phyloP scores from a whole-genome alignment of 2,797 vertebrate species.

The Pogonophryne albipinna region DNA sequence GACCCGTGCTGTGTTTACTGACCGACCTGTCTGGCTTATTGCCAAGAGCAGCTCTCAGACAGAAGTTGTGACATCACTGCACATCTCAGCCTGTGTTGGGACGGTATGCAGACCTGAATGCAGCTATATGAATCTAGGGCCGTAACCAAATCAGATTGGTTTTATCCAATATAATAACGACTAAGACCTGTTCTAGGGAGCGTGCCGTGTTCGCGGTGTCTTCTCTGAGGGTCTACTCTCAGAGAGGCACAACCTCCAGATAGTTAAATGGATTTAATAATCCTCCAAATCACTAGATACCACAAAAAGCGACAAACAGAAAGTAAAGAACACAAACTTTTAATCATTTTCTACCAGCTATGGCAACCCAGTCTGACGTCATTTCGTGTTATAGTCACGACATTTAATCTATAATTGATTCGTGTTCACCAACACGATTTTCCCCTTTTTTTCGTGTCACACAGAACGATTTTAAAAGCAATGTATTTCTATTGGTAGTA shows the following conservation, averaged over 20 bases:
- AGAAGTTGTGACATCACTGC: constrained; percentile 58
- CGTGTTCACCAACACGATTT: no score
- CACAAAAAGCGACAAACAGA: constrained; percentile 25
- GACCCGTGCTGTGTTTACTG: constrained; percentile 62
- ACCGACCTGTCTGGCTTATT: constrained; percentile 50
- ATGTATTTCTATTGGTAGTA: no score
- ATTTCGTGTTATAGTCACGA: no score
- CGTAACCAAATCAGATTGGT: no score
- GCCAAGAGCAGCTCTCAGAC: constrained; percentile 60
- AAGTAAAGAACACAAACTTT: constrained; percentile 43
- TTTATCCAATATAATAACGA: no score
- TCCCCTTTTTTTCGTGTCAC: no score
- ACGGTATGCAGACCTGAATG: constrained; percentile 23
- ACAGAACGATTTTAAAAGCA: no score
- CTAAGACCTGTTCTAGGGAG: no score
- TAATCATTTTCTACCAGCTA: constrained; percentile 34
- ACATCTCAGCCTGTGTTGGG: constrained; percentile 11
- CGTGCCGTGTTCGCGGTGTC: no score
- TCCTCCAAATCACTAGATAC: constrained; percentile 43
- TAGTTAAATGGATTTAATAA: constrained; percentile 55
- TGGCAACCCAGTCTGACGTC: no score
- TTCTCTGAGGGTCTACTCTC: not conserved
- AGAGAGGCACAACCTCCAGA: not conserved
- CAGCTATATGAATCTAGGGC: not conserved
- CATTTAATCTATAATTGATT: no score